phyloP scores from a whole-genome alignment of 2,113 vertebrate species.

The Tachuris rubrigastra region DNA sequence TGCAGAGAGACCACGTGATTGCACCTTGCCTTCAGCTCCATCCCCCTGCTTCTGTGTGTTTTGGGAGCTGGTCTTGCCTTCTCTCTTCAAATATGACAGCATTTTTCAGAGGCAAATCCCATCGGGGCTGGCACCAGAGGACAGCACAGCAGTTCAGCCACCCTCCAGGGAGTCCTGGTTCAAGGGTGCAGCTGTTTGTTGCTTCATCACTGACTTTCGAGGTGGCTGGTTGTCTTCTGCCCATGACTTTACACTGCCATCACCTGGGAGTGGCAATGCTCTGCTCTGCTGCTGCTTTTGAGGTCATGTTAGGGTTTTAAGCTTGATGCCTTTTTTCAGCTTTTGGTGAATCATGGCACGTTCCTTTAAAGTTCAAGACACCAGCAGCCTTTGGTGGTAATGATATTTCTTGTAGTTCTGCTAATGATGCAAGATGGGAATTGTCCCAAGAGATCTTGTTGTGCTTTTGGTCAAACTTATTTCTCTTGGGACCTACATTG shows the following conservation, averaged over 20 bases:
- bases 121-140: not conserved
- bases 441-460: not conserved
- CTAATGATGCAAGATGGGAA: fast-evolving
- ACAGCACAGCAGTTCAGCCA: not conserved
- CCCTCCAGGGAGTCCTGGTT: not conserved
- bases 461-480: not conserved
- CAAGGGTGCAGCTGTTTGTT: not conserved
- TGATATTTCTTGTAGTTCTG: not conserved
- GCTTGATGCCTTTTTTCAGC: not conserved
- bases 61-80: not conserved
- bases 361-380: not conserved
- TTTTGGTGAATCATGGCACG: fast-evolving
- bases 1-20: fast-evolving
- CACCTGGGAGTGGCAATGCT: not conserved
- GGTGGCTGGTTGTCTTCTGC: not conserved
- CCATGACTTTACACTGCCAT: not conserved
- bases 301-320: not conserved
- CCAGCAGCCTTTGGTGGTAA: fast-evolving
- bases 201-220: not conserved
- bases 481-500: not conserved
- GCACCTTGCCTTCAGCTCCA: not conserved
- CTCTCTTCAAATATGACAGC: fast-evolving
- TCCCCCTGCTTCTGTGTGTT: not conserved
- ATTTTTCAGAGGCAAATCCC: fast-evolving
- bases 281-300: not conserved